These are phyloP conservation scores for Drosophila mimica DNA, from an alignment of 2,888 invertebrate species.

Conservation along the genomic window DNA sequence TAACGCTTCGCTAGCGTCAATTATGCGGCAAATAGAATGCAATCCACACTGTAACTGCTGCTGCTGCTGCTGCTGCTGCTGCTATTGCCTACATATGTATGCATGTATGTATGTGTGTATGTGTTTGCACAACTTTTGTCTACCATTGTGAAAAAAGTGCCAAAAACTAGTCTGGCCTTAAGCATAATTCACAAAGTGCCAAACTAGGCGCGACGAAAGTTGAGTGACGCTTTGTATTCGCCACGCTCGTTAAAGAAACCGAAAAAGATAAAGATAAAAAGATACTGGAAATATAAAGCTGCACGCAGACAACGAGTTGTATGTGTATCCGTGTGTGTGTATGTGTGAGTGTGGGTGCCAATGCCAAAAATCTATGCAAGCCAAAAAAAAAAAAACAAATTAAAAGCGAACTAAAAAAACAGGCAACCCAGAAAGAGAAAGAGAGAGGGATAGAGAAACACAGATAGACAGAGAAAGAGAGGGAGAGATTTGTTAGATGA, in stretches of 20 bases:
- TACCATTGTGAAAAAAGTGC: conserved; percentile 8
- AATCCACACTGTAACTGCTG: conserved; percentile 17
- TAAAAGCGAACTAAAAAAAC: conserved; percentile 39
- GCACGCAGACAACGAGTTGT: conserved; percentile 5
- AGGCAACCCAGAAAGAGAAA: background rate
- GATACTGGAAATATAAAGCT: conserved; percentile 33
- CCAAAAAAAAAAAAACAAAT: conserved; percentile 47
- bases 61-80: background rate
- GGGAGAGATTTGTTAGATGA: conserved; percentile 30
- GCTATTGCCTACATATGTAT: background rate
- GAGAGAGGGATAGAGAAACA: conserved; percentile 1
- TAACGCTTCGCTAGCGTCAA: conserved; percentile 72
- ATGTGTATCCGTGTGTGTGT: conserved; percentile 27
- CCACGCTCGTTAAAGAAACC: conserved; percentile 52
- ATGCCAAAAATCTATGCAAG: conserved; percentile 55
- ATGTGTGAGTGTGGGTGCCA: conserved; percentile 45
- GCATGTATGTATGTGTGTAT: background rate
- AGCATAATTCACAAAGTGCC: conserved; percentile 30
- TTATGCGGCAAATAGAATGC: conserved; percentile 65
- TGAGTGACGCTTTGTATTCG: conserved; percentile 59
- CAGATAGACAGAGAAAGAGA: background rate
- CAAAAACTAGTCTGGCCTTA: conserved; percentile 38
- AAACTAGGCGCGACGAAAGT: conserved; percentile 65
- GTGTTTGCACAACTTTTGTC: background rate
- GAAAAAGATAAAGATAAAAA: conserved; percentile 36